Evolutionary conservation across 1,140 invertebrate species (phyloP), one percentile per base, ranked within the genome.

Genomic region (Mycetomoellerius zeteki): DNA sequence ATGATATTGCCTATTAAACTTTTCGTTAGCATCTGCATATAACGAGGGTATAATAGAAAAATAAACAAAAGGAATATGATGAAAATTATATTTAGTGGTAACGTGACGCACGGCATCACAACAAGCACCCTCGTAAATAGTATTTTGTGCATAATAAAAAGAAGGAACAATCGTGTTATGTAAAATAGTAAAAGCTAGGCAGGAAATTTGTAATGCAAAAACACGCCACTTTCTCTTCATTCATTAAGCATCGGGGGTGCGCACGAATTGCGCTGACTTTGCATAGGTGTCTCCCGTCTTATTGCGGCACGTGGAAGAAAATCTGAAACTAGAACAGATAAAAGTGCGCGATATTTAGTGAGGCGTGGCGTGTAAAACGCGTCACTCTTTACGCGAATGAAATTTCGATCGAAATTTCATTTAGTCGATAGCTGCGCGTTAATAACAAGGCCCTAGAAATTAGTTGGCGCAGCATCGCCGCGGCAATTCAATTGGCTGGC

Each of bases 401-500:
- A 43, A 43, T 43, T 43, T 43, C 14, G 47, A 84, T 73, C 69
- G 37, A 60, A 84, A 60, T 60, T 62, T 75, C 37, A 54, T 84
- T 84, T 60, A 60, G n/a, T 50, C 80, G 69, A 75, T 62, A 47
- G 52, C 80, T 19, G 52, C 54, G 24, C 24, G 27, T 84, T 84
- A 62, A 75, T 75, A 71, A 84, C 19, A n/a, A 43, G 77, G 30
- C 67, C 4, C 37, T 75, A 21, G 69, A 84, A 84, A 84, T 75
- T 84, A 30, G 37, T 37, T 19, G 67, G 37, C 54, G 52, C 64
- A 37, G 30, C 52, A 27, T 27, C 21, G 50, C 65, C 65, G 37
- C 33, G 52, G n/a, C 67, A 60, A 75, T 84, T 84, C 69, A 75
- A 82, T 73, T 73, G 67, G 67, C 14, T 80, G 77, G 77, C 77